These are phyloP conservation scores for Gastrophryne carolinensis DNA, from an alignment of 2,797 vertebrate genomes.

Conservation along the genomic window DNA sequence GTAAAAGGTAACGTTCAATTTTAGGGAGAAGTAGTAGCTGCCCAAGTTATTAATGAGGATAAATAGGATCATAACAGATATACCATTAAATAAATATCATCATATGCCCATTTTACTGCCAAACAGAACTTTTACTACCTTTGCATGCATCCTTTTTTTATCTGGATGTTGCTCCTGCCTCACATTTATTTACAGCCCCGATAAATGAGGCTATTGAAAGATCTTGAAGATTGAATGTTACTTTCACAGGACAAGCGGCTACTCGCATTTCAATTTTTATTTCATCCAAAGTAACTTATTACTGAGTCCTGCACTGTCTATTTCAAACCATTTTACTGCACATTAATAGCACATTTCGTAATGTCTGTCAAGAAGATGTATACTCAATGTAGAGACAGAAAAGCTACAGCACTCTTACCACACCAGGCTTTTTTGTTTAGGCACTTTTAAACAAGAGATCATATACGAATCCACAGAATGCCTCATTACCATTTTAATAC, in stretches of 20 bases:
- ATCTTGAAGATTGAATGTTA: conserved; percentile 49
- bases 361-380: conserved; percentile 49
- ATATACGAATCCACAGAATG: background rate
- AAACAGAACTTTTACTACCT: background rate
- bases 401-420: conserved; percentile 17
- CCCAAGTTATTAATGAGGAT: conserved; percentile 15
- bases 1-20: background rate
- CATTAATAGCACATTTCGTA: conserved; percentile 50
- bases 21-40: conserved; percentile 3
- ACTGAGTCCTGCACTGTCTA: conserved; percentile 30
- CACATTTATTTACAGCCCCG: conserved; percentile 37
- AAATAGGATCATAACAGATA: conserved; percentile 3
- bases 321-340: conserved; percentile 42
- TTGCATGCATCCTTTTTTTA: conserved; percentile 16
- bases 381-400: conserved; percentile 30
- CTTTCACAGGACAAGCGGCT: conserved; percentile 49
- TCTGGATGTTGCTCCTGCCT: conserved; percentile 20
- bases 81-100: conserved; percentile 36
- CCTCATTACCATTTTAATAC: conserved; percentile 6
- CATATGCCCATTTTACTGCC: background rate
- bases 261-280: conserved; percentile 51
- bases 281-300: conserved; percentile 43
- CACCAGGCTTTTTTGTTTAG: background rate
- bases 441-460: conserved; percentile 13
- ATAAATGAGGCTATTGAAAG: conserved; percentile 40